These are phyloP conservation scores for Sturnira hondurensis DNA, from an alignment of 2,113 vertebrate species.

Conservation along the genomic window DNA sequence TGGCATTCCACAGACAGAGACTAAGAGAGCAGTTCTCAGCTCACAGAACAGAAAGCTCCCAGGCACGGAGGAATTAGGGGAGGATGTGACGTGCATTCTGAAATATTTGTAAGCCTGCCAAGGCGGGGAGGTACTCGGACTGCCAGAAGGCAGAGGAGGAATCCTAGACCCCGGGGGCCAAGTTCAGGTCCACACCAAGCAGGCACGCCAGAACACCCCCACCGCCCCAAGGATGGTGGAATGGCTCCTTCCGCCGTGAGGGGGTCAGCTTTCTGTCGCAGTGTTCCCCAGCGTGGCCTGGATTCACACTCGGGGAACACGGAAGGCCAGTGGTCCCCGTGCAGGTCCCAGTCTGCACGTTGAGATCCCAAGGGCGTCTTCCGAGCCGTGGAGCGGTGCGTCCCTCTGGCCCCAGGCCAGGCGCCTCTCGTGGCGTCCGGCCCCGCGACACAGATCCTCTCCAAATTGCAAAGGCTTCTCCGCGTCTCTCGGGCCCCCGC, in stretches of 20 bases:
- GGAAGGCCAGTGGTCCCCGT: fast-evolving
- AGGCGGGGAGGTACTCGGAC: fast-evolving
- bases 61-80: fast-evolving
- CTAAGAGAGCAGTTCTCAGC: fast-evolving
- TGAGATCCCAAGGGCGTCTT: fast-evolving
- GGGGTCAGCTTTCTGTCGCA: fast-evolving
- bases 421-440: fast-evolving
- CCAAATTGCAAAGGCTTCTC: fast-evolving
- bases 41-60: fast-evolving
- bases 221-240: fast-evolving
- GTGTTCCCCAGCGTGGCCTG: fast-evolving
- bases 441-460: fast-evolving
- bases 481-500: fast-evolving
- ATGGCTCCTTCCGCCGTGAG: fast-evolving
- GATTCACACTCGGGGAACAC: fast-evolving
- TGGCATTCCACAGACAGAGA: fast-evolving
- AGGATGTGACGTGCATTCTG: neutral
- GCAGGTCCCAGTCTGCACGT: neutral
- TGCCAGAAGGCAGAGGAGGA: fast-evolving
- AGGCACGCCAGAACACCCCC: fast-evolving
- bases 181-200: fast-evolving
- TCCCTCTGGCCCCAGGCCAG: fast-evolving
- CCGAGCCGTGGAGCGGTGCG: fast-evolving
- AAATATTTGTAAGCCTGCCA: neutral
- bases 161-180: fast-evolving